Percentiles rank a stretch among this genome's conserved stretches.
Evolutionary conservation across 30 jellyfish, hydroid and myxozoan species (phyloP).

Genomic region (Chironex yamaguchii): DNA sequence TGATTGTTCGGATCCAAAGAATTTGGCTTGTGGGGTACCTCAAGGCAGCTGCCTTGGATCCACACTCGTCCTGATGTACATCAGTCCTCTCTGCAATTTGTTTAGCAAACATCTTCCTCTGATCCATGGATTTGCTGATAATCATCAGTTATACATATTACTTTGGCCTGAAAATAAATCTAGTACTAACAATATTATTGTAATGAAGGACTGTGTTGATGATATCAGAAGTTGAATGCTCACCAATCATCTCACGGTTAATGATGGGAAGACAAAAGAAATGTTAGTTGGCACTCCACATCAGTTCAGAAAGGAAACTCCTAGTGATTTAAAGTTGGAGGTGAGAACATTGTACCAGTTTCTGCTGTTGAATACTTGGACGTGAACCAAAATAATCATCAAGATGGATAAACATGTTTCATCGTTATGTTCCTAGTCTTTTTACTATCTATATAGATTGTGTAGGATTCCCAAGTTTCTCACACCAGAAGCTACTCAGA

Average conservation of each 20-base stretch:
- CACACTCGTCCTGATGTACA: neutral
- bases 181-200: neutral
- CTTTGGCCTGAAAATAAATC: neutral
- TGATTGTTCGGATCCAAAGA: neutral
- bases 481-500: neutral
- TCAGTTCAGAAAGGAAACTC: slow-evolving; percentile 51
- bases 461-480: slow-evolving; percentile 10
- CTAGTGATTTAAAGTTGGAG: slow-evolving; percentile 49
- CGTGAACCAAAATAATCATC: slow-evolving; percentile 20
- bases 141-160: neutral
- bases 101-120: neutral
- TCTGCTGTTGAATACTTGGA: slow-evolving; percentile 42
- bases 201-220: slow-evolving; percentile 34
- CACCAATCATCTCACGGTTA: slow-evolving; percentile 3
- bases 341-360: slow-evolving; percentile 35
- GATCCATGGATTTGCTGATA: neutral
- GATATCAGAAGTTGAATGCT: slow-evolving; percentile 1
- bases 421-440: slow-evolving; percentile 33
- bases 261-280: neutral
- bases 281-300: slow-evolving; percentile 56
- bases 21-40: neutral
- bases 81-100: neutral
- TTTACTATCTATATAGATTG: slow-evolving; percentile 14
- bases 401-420: slow-evolving; percentile 47
- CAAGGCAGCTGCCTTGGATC: neutral